A percentile compares a stretch with the other conserved stretches of the same genome.
Evolutionary conservation across 2,888 invertebrate species (phyloP).

Genomic region (Yponomeuta evonymella): DNA sequence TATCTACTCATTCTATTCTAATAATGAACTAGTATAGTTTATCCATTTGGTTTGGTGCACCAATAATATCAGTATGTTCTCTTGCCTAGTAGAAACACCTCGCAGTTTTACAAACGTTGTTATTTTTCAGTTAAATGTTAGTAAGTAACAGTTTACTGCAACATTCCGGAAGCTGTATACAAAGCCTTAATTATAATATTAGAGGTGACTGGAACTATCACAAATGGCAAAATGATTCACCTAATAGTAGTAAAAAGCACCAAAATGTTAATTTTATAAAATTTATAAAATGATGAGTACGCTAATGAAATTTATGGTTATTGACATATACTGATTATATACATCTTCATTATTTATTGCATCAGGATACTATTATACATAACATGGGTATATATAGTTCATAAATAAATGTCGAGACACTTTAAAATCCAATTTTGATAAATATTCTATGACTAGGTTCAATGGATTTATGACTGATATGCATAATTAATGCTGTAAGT

Average conservation of each 20-base stretch:
- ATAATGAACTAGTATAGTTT: constrained; percentile 16
- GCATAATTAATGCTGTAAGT: constrained; percentile 22
- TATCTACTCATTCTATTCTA: constrained; percentile 18
- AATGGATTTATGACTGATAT: constrained; percentile 32
- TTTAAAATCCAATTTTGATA: constrained; percentile 24
- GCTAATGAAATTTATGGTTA: constrained; percentile 27
- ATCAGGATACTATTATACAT: constrained; percentile 12
- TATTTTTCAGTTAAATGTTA: constrained; percentile 47
- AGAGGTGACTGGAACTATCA: constrained; percentile 53
- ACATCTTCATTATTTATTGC: constrained; percentile 37
- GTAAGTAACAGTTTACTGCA: constrained; percentile 69
- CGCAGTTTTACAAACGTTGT: constrained; percentile 19
- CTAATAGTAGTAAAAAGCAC: constrained; percentile 54
- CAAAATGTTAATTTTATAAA: constrained; percentile 49
- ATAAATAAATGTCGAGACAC: not conserved
- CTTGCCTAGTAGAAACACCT: not conserved
- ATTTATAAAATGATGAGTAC: not conserved
- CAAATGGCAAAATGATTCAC: constrained; percentile 52
- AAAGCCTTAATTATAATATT: constrained; percentile 60
- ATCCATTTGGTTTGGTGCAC: constrained; percentile 51
- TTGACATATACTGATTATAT: constrained; percentile 43
- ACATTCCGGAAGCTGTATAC: constrained; percentile 76
- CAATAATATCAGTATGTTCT: constrained; percentile 28
- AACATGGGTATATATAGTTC: constrained; percentile 2
- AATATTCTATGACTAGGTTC: constrained; percentile 61